Percentiles rank a stretch among this genome's conserved stretches.
Evolutionary conservation across 2,888 invertebrate genomes (phyloP).

Genomic region (Nemurella pictetii): DNA sequence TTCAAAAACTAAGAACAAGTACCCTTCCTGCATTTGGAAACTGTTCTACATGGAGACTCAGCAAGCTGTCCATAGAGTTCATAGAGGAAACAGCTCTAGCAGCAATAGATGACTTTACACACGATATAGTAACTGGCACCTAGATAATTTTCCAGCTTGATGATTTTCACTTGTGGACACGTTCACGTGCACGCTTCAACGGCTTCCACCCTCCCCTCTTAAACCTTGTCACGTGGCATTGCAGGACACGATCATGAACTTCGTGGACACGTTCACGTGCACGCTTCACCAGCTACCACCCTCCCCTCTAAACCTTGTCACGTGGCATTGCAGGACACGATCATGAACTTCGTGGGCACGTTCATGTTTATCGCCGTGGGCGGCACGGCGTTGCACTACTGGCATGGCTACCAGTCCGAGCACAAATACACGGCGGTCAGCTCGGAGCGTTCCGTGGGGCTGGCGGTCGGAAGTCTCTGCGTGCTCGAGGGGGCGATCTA

Average conservation of each 20-base stretch:
- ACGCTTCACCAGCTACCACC: slow-evolving; percentile 54
- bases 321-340: slow-evolving; percentile 67
- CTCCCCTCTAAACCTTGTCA: too few species aligned
- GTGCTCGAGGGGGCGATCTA: slow-evolving; percentile 79
- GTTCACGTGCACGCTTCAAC: too few species aligned
- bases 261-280: slow-evolving; percentile 82
- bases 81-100: too few species aligned
- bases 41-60: too few species aligned
- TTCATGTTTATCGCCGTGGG: slow-evolving; percentile 85
- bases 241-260: slow-evolving; percentile 90
- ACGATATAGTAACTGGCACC: too few species aligned
- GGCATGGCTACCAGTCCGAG: slow-evolving; percentile 83
- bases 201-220: slow-evolving; percentile 39
- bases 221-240: too few species aligned
- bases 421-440: slow-evolving; percentile 74
- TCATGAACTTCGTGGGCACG: slow-evolving; percentile 86
- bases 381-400: slow-evolving; percentile 84
- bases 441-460: slow-evolving; percentile 77
- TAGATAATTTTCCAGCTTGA: too few species aligned
- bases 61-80: too few species aligned
- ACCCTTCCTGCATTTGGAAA: too few species aligned
- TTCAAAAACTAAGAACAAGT: too few species aligned
- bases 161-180: too few species aligned
- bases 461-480: slow-evolving; percentile 79
- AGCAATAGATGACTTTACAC: too few species aligned